Base-by-base conservation (phyloP, 2,113 vertebrate genomes). In the Cepphus grylle region DNA sequence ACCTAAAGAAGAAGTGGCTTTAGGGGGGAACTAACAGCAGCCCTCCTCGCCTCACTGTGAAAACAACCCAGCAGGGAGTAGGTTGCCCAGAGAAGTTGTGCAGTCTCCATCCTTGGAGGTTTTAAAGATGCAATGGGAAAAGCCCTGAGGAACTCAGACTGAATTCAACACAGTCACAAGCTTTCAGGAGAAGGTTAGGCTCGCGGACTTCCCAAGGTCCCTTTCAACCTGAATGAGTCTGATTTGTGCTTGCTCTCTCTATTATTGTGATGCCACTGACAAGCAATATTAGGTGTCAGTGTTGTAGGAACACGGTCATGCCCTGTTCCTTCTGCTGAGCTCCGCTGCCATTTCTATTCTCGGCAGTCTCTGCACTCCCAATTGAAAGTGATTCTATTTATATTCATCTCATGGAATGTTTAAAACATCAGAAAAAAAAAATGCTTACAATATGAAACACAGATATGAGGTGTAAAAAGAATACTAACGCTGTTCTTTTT, bases 381-480 rank as follows among this genome's bases (percentile, higher is more conserved):
- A 79, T 34, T 79, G 61, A 88, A 89, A 79, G 45, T 45, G 45
- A 69, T 81, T 96, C 83, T 81, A 93, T 93, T 92, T 94, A 94
- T 86, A 89, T 63, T 95, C 23, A 47, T 67, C 72, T 78, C 86
- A 49, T 50, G 56, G 61, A 93, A 81, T 59, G 52, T 86, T 93
- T 92, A 81, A 92, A 92, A 93, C 53, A 90, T 81, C 65, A 81
- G 42, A 7, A 65, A 89, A 76, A 88, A 76, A 88, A 76, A 56
- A 5, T 40, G n/a, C 45, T 91, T 85, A 94, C 66, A 90, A 59
- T 81, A 83, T 3, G 3, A 82, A 93, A 85, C 49, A 76, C 27
- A 58, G 23, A 93, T 50, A 66, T 59, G 71, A 95, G 16, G 8
- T 87, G 77, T 86, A 80, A 88, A 77, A 91, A 50, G 50, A 95